Percentiles rank a stretch among this genome's conserved stretches.
These are phyloP conservation scores for Sinohyriopsis cumingii DNA, from an alignment of 2,888 invertebrate genomes.

Conservation along the genomic window DNA sequence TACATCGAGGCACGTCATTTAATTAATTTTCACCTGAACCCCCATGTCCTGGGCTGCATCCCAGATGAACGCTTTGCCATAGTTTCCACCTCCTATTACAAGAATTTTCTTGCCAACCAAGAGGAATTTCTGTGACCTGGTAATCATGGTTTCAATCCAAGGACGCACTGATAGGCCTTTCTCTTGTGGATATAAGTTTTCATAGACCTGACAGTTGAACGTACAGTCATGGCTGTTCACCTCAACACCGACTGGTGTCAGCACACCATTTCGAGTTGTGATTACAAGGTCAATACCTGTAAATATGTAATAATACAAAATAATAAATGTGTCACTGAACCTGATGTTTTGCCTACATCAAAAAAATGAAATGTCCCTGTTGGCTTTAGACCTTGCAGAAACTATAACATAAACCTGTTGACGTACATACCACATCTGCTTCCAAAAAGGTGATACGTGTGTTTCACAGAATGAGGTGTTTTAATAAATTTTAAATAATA, in stretches of 20 bases:
- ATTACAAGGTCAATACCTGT: slow-evolving; percentile 49
- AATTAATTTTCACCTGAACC: slow-evolving; percentile 32
- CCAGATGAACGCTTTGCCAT: slow-evolving; percentile 47
- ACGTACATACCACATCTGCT: too few relatives aligned
- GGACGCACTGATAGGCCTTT: slow-evolving; percentile 36
- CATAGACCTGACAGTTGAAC: slow-evolving; percentile 41
- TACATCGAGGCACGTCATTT: too few relatives aligned
- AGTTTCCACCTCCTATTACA: slow-evolving; percentile 46
- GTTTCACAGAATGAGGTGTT: too few relatives aligned
- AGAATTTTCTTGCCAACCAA: slow-evolving; percentile 40
- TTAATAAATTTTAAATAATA: too few relatives aligned
- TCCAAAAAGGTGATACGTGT: too few relatives aligned
- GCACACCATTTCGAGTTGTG: slow-evolving; percentile 17
- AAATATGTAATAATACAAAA: not conserved
- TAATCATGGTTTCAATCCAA: slow-evolving; percentile 45
- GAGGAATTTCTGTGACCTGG: slow-evolving; percentile 42
- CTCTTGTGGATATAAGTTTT: slow-evolving; percentile 21
- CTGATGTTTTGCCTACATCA: too few relatives aligned
- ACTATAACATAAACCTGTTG: too few relatives aligned
- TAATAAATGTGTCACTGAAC: too few relatives aligned
- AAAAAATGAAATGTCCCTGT: too few relatives aligned
- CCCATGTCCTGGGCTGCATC: slow-evolving; percentile 30
- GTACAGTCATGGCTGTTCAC: slow-evolving; percentile 58
- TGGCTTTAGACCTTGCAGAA: too few relatives aligned
- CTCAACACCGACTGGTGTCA: slow-evolving; percentile 47